Percentiles rank a stretch among this genome's conserved stretches.
Conservation (phyloP, 2,113 vertebrate genomes). For the Prochilodus magdalenae region DNA sequence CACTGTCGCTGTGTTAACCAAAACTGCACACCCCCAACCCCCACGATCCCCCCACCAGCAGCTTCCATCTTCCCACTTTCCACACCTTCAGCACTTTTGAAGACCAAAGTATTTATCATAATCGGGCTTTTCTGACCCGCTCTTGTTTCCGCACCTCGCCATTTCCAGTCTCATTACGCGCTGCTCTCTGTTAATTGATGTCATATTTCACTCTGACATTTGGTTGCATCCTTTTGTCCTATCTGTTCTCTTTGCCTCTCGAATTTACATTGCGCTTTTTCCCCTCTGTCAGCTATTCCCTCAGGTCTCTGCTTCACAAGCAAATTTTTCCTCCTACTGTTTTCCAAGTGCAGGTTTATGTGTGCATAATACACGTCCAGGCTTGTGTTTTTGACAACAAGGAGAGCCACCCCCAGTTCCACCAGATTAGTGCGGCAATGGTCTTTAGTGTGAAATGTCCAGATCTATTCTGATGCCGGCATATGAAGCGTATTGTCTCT, state of each 20-base stretch:
- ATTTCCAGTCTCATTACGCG: constrained; percentile 49
- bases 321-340: constrained; percentile 40
- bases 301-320: constrained; percentile 46
- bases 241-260: constrained; percentile 28
- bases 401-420: background rate
- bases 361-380: constrained; percentile 6
- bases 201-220: constrained; percentile 57
- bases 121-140: constrained; percentile 32
- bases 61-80: constrained; percentile 1
- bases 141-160: constrained; percentile 34
- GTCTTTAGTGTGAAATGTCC: background rate
- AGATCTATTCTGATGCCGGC: too few relatives aligned
- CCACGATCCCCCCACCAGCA: background rate
- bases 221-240: constrained; percentile 50
- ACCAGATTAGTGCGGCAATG: background rate
- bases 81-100: constrained; percentile 47
- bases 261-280: constrained; percentile 54
- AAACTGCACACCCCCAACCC: background rate
- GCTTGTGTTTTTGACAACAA: background rate
- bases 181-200: constrained; percentile 55
- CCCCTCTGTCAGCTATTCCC: constrained; percentile 56
- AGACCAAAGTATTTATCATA: constrained; percentile 44
- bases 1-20: background rate
- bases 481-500: too few relatives aligned
- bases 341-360: constrained; percentile 32